Conservation (phyloP, 2,113 vertebrate genomes). For the Eupsittula cactorum region DNA sequence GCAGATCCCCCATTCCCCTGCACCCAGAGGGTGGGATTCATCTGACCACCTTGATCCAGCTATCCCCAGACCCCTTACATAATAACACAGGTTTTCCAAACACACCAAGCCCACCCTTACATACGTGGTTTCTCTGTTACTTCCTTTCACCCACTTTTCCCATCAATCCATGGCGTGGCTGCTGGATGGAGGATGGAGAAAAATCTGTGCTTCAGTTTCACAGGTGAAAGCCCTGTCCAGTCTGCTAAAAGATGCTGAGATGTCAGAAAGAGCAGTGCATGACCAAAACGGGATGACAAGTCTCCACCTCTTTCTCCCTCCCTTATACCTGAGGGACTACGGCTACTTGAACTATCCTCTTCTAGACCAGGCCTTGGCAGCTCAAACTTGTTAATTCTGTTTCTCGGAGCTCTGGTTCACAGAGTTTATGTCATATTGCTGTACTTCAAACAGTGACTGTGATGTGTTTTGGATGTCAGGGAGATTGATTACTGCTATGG, state of each 20-base stretch:
- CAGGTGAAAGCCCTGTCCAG: neutral
- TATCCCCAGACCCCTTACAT: neutral
- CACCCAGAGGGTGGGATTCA: neutral
- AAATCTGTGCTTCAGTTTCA: neutral
- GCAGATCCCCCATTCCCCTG: neutral
- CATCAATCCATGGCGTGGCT: neutral
- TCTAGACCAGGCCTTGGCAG: neutral
- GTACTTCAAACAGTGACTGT: neutral
- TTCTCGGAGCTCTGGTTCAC: neutral
- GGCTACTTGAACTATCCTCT: neutral
- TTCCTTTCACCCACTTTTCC: fast-evolving
- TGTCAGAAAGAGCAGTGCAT: neutral
- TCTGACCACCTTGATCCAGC: neutral
- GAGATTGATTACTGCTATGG: neutral
- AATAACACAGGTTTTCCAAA: neutral
- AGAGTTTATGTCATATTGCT: neutral
- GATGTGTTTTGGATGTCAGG: neutral
- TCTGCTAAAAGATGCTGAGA: neutral
- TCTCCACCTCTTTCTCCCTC: neutral
- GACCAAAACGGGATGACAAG: neutral
- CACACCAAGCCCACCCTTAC: neutral
- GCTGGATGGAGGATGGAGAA: neutral
- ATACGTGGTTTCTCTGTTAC: neutral
- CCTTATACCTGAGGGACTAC: fast-evolving
- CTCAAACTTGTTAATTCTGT: neutral